Percentiles rank a stretch among this genome's conserved stretches.
Conservation (phyloP, 2,888 invertebrate species). For the Cremastobaeus sp. region DNA sequence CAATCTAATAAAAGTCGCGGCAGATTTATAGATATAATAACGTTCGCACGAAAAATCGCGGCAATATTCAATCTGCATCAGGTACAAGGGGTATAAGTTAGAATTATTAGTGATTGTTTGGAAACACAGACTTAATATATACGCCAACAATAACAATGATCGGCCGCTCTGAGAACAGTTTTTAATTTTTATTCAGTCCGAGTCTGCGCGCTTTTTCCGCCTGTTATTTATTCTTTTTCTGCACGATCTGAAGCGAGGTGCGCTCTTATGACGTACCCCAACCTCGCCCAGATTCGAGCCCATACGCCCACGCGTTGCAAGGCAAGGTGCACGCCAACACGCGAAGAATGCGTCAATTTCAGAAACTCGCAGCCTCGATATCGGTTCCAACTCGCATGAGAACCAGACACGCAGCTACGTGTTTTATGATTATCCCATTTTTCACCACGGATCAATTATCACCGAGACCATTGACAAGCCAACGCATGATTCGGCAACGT, state of each 20-base stretch:
- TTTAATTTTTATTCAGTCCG: constrained; percentile 1
- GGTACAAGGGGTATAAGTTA: constrained; percentile 35
- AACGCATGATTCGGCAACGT: constrained; percentile 14
- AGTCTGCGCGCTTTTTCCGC: constrained; percentile 1
- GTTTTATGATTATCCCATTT: constrained; percentile 11
- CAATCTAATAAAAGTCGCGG: constrained; percentile 43
- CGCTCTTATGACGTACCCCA: constrained; percentile 52
- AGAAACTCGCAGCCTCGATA: constrained; percentile 46
- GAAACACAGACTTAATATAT: constrained; percentile 39
- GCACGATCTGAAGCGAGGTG: not conserved
- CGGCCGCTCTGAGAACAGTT: constrained; percentile 8
- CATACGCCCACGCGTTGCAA: constrained; percentile 51
- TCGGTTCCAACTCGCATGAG: constrained; percentile 47
- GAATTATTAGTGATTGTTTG: constrained; percentile 54
- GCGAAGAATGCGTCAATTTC: constrained; percentile 57
- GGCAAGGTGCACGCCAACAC: constrained; percentile 51
- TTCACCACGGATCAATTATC: constrained; percentile 5
- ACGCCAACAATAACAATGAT: constrained; percentile 39
- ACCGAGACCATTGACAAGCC: constrained; percentile 13
- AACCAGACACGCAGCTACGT: constrained; percentile 20
- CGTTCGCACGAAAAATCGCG: constrained; percentile 22
- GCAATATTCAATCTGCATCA: constrained; percentile 47
- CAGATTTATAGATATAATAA: constrained; percentile 48
- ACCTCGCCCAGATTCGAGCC: constrained; percentile 56
- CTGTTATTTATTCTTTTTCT: constrained; percentile 1